These are phyloP conservation scores for Campoletis raptor DNA, from an alignment of 2,888 invertebrate species.

Conservation along the genomic window DNA sequence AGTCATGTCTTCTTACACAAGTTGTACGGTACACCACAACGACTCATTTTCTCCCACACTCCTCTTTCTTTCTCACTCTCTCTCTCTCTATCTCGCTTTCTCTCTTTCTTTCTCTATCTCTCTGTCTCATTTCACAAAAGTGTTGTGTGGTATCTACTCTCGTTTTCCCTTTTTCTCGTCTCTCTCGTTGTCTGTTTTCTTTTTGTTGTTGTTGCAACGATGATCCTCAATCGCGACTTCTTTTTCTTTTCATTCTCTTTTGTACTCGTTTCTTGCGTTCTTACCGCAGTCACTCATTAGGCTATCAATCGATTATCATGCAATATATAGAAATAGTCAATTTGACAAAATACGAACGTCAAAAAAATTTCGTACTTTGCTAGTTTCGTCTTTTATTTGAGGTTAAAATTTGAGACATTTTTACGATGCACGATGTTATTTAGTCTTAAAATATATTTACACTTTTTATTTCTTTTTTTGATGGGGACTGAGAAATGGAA, in stretches of 20 bases:
- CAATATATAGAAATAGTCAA: neutral
- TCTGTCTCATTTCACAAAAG: conserved; percentile 41
- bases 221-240: conserved; percentile 55
- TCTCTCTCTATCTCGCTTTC: conserved; percentile 42
- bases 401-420: too few relatives aligned
- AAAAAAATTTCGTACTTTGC: neutral
- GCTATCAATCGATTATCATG: neutral
- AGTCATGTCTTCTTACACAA: conserved; percentile 58
- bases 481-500: too few relatives aligned
- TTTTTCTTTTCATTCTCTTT: conserved; percentile 31
- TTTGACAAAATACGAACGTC: neutral
- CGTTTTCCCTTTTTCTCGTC: conserved; percentile 68
- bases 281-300: conserved; percentile 4
- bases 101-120: too few relatives aligned
- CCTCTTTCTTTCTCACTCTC: conserved; percentile 63
- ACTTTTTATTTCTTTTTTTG: too few relatives aligned
- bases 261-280: conserved; percentile 40
- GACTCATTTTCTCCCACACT: conserved; percentile 68
- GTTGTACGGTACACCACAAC: conserved; percentile 64
- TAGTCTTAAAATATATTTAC: neutral
- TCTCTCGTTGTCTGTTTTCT: conserved; percentile 40
- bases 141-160: conserved; percentile 25
- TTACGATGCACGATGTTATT: neutral
- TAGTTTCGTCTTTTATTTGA: neutral
- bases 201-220: conserved; percentile 47